Percentiles rank a stretch among this genome's conserved stretches.
phyloP scores from a whole-genome alignment of 2,888 invertebrate genomes.

The Eristalinus aeneus region DNA sequence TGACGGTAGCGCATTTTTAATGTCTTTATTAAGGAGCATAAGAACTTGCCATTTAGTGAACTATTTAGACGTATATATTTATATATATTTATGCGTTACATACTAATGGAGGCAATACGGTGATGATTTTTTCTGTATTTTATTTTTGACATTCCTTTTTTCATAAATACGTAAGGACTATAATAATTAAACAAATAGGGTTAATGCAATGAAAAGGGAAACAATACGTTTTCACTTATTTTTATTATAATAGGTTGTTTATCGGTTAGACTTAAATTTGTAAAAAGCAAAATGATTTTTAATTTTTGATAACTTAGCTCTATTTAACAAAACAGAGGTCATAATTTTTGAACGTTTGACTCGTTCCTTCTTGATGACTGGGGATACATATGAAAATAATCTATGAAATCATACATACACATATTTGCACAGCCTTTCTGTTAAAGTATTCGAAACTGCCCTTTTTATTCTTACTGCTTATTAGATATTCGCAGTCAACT shows the following conservation, averaged over 20 bases:
- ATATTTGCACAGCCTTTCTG: background rate
- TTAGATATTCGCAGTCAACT: background rate
- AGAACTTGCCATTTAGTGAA: conserved; percentile 46
- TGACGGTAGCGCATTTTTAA: conserved; percentile 52
- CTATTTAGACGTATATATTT: conserved; percentile 25
- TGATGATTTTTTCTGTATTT: background rate
- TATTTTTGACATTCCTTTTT: background rate
- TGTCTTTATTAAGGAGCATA: conserved; percentile 53
- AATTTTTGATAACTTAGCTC: background rate
- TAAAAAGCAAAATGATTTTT: too few species aligned
- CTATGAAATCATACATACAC: background rate
- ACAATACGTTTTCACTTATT: too few species aligned
- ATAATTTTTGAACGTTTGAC: too few species aligned
- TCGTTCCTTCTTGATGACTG: too few species aligned
- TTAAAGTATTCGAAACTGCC: background rate
- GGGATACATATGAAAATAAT: too few species aligned
- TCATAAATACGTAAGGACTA: background rate
- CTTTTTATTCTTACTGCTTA: background rate
- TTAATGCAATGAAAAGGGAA: background rate
- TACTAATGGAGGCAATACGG: background rate
- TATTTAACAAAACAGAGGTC: too few species aligned
- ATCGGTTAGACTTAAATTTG: background rate
- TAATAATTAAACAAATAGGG: background rate
- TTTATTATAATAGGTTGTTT: too few species aligned
- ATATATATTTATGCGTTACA: background rate